Evolutionary conservation across 2,888 invertebrate species (phyloP), one percentile per base, ranked within the genome.

Genomic region (Cylloceria caligata): DNA sequence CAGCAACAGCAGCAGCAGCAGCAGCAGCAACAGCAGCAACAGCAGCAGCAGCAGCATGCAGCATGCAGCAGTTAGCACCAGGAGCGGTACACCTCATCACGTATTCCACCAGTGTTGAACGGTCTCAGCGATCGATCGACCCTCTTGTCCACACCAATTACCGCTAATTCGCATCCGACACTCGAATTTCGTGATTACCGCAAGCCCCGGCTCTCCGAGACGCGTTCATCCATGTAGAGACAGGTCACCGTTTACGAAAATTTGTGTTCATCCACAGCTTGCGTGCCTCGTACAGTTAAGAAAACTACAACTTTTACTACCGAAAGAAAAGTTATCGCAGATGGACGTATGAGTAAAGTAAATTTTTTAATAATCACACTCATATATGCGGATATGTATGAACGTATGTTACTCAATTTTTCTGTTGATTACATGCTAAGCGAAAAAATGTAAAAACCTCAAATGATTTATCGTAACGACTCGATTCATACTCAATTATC

Each of bases 111-210:
- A 55, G 78, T 81, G 74, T 69, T 81, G 77, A 64, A 65, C 65
- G 81, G 78, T 24, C 60, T 16, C 49, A 16, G 47, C 78, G 74
- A 81, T 78, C 78, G 81, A 81, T 81, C 69, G 81, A 81, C 39
- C 69, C 77, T 74, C 78, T 73, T 78, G 81, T 74, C 78, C 81
- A 78, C 78, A 74, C 81, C 69, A 81, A 81, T 81, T 81, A 81
- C 39, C 81, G 57, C 78, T 74, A 74, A 81, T 81, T 78, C 73
- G 55, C 73, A 47, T 47, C 68, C 47, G 73, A 74, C 78, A 78
- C 78, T 78, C 69, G 69, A 78, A 78, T 74, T 69, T 74, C 81
- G 69, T 68, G 67, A 81, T 73, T 64, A 73, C 77, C 72, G 68
- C 81, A 73, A 81, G 73, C 65, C 30, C 73, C 42, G 30, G 36